Conservation (phyloP, 2,113 vertebrate genomes). For the Carassius auratus region DNA sequence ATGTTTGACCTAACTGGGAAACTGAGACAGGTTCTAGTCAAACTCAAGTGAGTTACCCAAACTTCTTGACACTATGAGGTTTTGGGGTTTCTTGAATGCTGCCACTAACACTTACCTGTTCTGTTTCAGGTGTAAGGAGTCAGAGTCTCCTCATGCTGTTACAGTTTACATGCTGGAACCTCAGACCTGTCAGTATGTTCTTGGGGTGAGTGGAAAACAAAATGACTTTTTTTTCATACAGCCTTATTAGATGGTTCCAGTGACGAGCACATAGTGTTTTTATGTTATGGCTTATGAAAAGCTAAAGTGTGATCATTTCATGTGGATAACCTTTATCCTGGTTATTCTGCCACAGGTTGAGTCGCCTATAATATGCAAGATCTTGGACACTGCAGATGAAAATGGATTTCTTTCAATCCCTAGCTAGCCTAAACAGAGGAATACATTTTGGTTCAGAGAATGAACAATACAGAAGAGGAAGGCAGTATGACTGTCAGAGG, state of each 20-base stretch:
- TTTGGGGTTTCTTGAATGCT: not conserved
- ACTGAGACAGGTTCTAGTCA: slow-evolving; percentile 95
- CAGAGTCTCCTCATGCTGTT: slow-evolving; percentile 97
- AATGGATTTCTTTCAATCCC: slow-evolving; percentile 91
- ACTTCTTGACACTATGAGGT: not conserved
- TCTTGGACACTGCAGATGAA: slow-evolving; percentile 95
- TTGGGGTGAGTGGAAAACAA: slow-evolving; percentile 83
- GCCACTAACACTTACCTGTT: slow-evolving; percentile 18
- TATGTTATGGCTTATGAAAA: too few species aligned
- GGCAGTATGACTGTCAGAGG: not conserved
- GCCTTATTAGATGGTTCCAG: too few species aligned
- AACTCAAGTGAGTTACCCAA: slow-evolving; percentile 89
- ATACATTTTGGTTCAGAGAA: not conserved
- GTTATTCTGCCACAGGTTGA: slow-evolving; percentile 80
- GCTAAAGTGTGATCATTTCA: not conserved
- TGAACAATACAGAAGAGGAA: not conserved
- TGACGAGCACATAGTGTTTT: not conserved
- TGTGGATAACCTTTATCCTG: not conserved
- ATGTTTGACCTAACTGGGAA: slow-evolving; percentile 94
- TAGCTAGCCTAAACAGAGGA: slow-evolving; percentile 70
- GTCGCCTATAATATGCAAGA: slow-evolving; percentile 96
- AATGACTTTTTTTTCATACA: not conserved
- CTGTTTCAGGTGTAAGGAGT: slow-evolving; percentile 91
- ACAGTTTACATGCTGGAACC: slow-evolving; percentile 98
- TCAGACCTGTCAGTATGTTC: slow-evolving; percentile 95